Evolutionary conservation across 2,888 invertebrate genomes (phyloP), one percentile per base, ranked within the genome.

Genomic region (Galeruca laticollis): DNA sequence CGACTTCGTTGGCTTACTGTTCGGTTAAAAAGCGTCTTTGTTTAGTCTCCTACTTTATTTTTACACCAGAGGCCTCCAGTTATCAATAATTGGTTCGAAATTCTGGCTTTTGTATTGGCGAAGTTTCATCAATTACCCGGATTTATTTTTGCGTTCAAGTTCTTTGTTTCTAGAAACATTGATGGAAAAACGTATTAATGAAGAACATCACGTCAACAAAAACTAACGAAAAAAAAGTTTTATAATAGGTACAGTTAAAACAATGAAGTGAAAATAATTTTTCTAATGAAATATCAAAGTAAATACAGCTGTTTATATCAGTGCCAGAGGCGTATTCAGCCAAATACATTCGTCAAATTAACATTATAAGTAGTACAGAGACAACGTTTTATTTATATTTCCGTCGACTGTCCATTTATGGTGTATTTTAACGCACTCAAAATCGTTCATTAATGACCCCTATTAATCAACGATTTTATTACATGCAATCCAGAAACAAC

Each of bases 51-150:
- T 79, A 77, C 79, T 80, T 81, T 81, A 78, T 80, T 82, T 81
- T 81, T 80, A 78, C 80, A 79, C 80, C 80, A 80, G 78, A 76
- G 79, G 79, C 80, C 77, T 78, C 77, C 72, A 79, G 80, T 81
- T 81, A 81, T 81, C 81, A 78, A 80, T 80, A 81, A 83, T 82
- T 83, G 82, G 81, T 82, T 78, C 78, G 79, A 77, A 79, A 82
- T 81, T 79, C 79, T 61, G 73, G 73, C 76, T 75, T 80, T 78
- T 77, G 77, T 80, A 76, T 73, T 47, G 65, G 67, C 60, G 65
- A 69, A 73, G 70, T 73, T 73, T 68, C 69, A 72, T 68, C 75
- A 76, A 76, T 75, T 74, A 72, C 61, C 70, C 60, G 62, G 61
- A 74, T 70, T 71, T 72, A 64, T 70, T 70, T 71, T 75, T 64